Conservation (phyloP, 1,140 invertebrate species). For the Drosophila mayri region DNA sequence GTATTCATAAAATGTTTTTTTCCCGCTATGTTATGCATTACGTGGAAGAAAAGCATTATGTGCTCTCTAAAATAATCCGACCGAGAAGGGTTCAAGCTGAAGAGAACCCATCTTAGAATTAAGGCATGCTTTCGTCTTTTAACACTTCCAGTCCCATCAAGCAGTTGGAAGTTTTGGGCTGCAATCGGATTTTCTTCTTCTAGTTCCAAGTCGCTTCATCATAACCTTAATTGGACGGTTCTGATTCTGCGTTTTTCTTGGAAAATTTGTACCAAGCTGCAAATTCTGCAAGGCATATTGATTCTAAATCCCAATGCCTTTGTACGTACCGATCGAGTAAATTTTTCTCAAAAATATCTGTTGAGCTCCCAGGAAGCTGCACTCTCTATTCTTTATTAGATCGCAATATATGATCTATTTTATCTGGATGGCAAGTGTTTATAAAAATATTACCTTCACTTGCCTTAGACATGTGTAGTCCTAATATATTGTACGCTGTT, state of each 20-base stretch:
- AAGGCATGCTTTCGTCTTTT: too few relatives aligned
- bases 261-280: not conserved
- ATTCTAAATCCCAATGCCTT: not conserved
- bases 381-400: not conserved
- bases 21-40: too few relatives aligned
- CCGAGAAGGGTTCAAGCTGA: too few relatives aligned
- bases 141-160: too few relatives aligned
- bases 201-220: not conserved
- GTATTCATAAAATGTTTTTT: too few relatives aligned
- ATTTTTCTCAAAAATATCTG: not conserved
- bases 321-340: conserved; percentile 1
- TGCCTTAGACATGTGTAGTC: not conserved
- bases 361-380: not conserved
- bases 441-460: not conserved
- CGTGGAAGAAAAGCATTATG: too few relatives aligned
- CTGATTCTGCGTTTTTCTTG: not conserved
- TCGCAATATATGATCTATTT: not conserved
- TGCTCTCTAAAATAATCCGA: too few relatives aligned
- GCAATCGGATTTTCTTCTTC: not conserved
- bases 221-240: not conserved
- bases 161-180: not conserved
- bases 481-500: too few relatives aligned
- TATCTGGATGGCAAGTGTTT: conserved; percentile 6
- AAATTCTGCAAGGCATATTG: not conserved
- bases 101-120: too few relatives aligned